Evolutionary conservation across 2,113 vertebrate species (phyloP), one percentile per base, ranked within the genome.

Genomic region (Steatornis caripensis): DNA sequence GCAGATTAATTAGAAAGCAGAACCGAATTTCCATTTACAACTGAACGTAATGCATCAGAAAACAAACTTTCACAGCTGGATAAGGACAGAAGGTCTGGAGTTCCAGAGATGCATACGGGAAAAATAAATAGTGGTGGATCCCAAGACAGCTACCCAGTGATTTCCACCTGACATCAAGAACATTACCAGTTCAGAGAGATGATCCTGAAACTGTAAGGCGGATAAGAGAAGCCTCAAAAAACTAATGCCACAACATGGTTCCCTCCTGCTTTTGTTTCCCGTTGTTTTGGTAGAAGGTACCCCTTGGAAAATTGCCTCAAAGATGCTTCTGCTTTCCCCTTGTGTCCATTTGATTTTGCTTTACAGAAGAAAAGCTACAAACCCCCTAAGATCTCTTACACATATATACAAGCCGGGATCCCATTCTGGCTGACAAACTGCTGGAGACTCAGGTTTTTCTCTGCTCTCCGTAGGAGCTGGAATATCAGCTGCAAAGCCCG

Each of bases 331-430:
- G 5, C 48, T 49, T 39, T 53, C 71, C 71, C 71, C 15, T 53
- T 3, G 1, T 11, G 8, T 19, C 48, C 18, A 2, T 32, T 11
- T 14, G 43, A 43, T 53, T 53, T 46, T 2, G 0, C 16, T 46
- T 39, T 22, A 26, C 11, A 68, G n/a, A 36, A 53, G 15, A 27
- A 84, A 68, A 84, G 34, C 37, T 49, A 68, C 57, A 45, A 32
- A 29, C 0, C 10, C 27, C 19, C 27, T 10, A 23, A 41, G 43
- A 58, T 15, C 20, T 15, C 20, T 90, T 12, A 58, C 45, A 58
- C 26, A 6, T 1, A 19, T 3, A 26, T 9, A 30, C 4, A 30
- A 23, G 16, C 16, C 53, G 53, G 30, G 49, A 57, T 75, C 14
- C n/a, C 23, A 5, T 20, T 51, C 48, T 27, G 65, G 14, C 82